Base-by-base conservation (phyloP, 1,140 invertebrate genomes). In the Trypoxylus dichotomus region DNA sequence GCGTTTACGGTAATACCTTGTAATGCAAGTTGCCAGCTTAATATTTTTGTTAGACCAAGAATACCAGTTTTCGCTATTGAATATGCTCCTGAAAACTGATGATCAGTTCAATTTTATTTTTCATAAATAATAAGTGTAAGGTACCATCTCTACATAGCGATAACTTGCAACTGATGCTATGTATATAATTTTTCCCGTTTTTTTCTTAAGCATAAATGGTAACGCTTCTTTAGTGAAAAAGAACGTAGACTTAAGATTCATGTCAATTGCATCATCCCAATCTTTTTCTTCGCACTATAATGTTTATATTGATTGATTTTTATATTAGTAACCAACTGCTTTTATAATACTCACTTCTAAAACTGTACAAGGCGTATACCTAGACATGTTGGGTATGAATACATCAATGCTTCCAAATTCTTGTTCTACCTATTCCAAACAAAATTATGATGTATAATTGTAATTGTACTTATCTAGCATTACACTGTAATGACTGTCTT, bases 191-290 rank as follows among this genome's bases (percentile, higher is more conserved):
- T 90, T 94, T 7, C 95, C 94, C 21, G 92, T 92, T 76, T 93
- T 92, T 84, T 93, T 87, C 86, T 95, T 91, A 77, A 92, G 88
- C 63, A 99, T 88, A 83, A 94, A 89, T 0, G 97, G 97, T 27
- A 96, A 87, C 5, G 93, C 92, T 87, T 97, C 94, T 88, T 98
- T 94, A 3, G 95, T 93, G 32, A 99, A 84, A 72, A 98, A 85
- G 87, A 94, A 98, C 2, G 95, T 91, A 76, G 92, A 89, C 88
- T 98, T 98, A 0, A 99, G 93, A 90, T 99, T 99, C 1, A 95
- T 88, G 78, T 99, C 96, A 88, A 99, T 98, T 84, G 98, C 96
- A 90, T 99, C 97, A 84, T 97, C 95, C 96, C 96, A 98, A 2
- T 90, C 88, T 74, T 90, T 87, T 88, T 97, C 96, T 42, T 93